Conservation (phyloP, 2,888 invertebrate genomes). For the Sepioteuthis lessoniana region DNA sequence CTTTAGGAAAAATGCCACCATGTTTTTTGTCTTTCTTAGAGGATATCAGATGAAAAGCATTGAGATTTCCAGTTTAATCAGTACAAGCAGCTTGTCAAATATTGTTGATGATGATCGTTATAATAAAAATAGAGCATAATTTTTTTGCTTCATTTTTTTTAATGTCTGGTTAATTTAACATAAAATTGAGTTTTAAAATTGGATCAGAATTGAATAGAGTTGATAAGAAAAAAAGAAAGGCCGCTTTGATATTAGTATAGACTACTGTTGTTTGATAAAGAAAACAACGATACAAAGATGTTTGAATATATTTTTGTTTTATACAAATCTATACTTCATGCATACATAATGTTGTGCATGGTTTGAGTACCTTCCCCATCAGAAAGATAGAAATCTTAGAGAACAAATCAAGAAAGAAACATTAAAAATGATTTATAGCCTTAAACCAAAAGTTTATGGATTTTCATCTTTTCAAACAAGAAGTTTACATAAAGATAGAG, state of each 20-base stretch:
- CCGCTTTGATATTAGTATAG: background rate
- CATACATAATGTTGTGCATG: conserved; percentile 3
- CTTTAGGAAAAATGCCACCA: too few relatives aligned
- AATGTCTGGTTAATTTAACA: background rate
- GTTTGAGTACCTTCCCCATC: background rate
- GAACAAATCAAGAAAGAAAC: background rate
- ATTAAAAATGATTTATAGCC: background rate
- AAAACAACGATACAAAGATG: background rate
- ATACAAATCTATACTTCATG: background rate
- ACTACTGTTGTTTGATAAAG: background rate
- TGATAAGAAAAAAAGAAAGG: background rate
- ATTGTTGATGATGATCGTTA: background rate
- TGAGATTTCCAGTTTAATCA: too few relatives aligned
- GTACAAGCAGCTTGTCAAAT: too few relatives aligned
- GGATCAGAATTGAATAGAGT: background rate
- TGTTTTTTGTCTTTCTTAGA: too few relatives aligned
- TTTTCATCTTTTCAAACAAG: background rate
- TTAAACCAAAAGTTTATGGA: background rate
- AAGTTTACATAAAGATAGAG: background rate
- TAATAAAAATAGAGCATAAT: background rate
- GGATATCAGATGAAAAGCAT: too few relatives aligned
- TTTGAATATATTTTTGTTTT: background rate
- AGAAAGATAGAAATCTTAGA: background rate
- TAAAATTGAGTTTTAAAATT: background rate
- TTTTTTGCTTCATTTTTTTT: background rate